phyloP scores from a whole-genome alignment of 2,797 vertebrate species.

The Cuculus canorus region DNA sequence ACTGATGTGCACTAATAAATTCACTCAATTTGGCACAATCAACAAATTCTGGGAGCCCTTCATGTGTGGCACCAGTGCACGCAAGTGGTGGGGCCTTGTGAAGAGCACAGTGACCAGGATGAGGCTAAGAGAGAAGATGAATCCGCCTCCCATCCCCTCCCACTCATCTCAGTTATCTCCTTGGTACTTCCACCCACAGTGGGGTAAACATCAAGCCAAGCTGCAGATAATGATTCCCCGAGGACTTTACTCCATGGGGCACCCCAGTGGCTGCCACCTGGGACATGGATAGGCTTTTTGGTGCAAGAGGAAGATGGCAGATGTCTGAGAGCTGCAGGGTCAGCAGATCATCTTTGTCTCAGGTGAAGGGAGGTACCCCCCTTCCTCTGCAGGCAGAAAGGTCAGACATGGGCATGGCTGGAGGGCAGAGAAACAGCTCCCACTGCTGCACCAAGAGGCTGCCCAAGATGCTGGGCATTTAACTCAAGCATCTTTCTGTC shows the following conservation, averaged over 20 bases:
- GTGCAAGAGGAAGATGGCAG: background rate
- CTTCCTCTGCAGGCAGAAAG: background rate
- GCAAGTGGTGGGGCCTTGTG: background rate
- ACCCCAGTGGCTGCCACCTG: background rate
- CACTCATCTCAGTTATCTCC: background rate
- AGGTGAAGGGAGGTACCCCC: background rate
- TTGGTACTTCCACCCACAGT: background rate
- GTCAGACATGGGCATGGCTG: background rate
- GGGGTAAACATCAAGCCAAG: background rate
- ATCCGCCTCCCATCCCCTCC: background rate
- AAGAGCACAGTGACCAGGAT: background rate
- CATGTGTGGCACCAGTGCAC: rapidly evolving
- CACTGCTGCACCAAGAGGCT: background rate
- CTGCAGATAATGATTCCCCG: background rate
- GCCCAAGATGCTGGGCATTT: background rate
- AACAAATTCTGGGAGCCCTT: background rate
- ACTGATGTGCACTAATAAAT: background rate
- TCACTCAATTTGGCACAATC: background rate
- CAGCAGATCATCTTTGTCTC: background rate
- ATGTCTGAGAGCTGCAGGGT: background rate
- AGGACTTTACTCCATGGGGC: background rate
- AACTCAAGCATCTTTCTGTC: background rate
- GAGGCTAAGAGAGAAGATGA: background rate
- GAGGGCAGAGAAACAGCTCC: background rate
- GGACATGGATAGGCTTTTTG: background rate